Base-by-base conservation (phyloP, 2,888 invertebrate genomes). In the Cybosia mesomella region DNA sequence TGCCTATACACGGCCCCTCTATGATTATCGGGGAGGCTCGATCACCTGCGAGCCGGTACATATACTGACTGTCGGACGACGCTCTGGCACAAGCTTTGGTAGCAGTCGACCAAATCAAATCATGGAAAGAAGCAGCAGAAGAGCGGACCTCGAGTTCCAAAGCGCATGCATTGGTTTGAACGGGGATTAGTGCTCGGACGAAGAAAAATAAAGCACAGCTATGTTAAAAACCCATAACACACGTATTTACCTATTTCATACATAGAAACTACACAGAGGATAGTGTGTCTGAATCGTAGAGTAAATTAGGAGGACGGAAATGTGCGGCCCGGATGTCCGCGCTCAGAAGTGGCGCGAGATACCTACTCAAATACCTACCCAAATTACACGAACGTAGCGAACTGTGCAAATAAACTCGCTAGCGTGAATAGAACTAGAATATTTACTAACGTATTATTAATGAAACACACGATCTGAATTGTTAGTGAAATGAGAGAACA, bases 271-370 rank as follows among this genome's bases (percentile, higher is more conserved):
- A 58, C 7, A 66, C 70, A 58, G 68, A 71, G 62, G 24, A 62
- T 73, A 76, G 74, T 77, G 67, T 68, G 77, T 67, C 75, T 71
- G 68, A 75, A 77, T 77, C 72, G 68, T 72, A 43, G 71, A 74
- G 82, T 76, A 80, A 80, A 81, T 82, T 82, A 82, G 73, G 70
- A 69, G 78, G 80, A 75, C 78, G 82, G 76, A 82, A 75, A 77
- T 75, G 73, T 66, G 72, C 70, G 66, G 70, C 61, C 75, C 82
- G 81, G 82, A 81, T 62, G 61, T 81, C 82, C 81, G 77, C 32
- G 68, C 75, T 70, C 74, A 72, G 71, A 75, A 81, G 75, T 80
- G 72, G 73, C 67, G 72, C 74, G 74, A 78, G 71, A 81, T 57
- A 57, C 49, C 49, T 73, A 81, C 71, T 81, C 80, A 79, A 81